Evolutionary conservation across 1,140 invertebrate species (phyloP).

Genomic region (Lineus longissimus): DNA sequence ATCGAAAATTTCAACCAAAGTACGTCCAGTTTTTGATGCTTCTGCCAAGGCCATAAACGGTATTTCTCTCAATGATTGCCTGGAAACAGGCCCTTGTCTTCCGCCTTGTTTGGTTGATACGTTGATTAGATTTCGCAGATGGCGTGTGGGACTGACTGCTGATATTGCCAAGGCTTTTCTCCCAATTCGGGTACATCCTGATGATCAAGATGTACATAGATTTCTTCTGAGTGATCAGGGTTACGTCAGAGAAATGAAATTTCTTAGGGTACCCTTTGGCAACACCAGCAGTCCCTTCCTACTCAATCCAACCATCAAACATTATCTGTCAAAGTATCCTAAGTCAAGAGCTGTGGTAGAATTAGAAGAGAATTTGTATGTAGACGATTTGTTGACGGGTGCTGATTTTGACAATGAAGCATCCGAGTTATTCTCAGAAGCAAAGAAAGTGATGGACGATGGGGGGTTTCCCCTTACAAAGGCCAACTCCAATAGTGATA

Average conservation of each 20-base stretch:
- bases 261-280: conserved; percentile 12
- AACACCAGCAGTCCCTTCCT: conserved; percentile 9
- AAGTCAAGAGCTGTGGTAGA: conserved; percentile 22
- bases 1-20: conserved; percentile 35
- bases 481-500: not conserved
- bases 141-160: conserved; percentile 6
- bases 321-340: conserved; percentile 34
- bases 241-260: not conserved
- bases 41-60: conserved; percentile 28
- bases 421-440: conserved; percentile 24
- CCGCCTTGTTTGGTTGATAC: conserved; percentile 6
- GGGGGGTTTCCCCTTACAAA: not conserved
- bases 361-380: conserved; percentile 49
- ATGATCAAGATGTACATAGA: conserved; percentile 5
- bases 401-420: conserved; percentile 36
- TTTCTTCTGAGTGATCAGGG: conserved; percentile 10
- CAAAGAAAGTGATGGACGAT: not conserved
- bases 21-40: conserved; percentile 48
- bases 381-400: conserved; percentile 54
- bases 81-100: conserved; percentile 24
- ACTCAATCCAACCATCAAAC: conserved; percentile 9
- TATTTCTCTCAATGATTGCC: conserved; percentile 43
- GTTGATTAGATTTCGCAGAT: conserved; percentile 9
- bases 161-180: conserved; percentile 18
- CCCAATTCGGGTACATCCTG: conserved; percentile 8